Percentiles rank a stretch among this genome's conserved stretches.
Conservation (phyloP, 2,113 vertebrate genomes). For the Alouatta palliata region DNA sequence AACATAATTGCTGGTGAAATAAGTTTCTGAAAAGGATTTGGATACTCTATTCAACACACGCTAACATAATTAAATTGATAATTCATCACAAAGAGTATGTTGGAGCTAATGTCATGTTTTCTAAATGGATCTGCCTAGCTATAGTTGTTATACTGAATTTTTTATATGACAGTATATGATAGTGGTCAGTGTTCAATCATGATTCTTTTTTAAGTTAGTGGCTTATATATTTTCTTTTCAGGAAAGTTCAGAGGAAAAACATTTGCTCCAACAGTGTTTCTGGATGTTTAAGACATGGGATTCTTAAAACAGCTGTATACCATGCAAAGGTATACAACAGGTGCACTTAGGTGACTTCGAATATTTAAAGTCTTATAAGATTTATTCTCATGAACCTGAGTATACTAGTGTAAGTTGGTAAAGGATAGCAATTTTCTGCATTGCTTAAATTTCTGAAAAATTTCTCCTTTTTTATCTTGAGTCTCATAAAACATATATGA, state of each 20-base stretch:
- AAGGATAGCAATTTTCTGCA: not conserved
- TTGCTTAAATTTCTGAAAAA: not conserved
- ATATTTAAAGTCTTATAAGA: not conserved
- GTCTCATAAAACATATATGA: not conserved
- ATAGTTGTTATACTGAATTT: not conserved
- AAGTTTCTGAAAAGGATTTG: not conserved
- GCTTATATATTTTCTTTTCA: not conserved
- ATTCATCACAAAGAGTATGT: not conserved
- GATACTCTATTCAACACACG: not conserved
- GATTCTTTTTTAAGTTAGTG: not conserved
- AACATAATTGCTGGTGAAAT: not conserved
- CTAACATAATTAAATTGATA: not conserved
- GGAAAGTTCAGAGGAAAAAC: not conserved
- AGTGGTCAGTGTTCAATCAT: not conserved
- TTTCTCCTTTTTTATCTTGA: not conserved
- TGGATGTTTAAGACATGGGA: not conserved
- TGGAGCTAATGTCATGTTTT: not conserved
- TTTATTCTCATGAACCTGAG: not conserved
- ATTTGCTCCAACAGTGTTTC: not conserved
- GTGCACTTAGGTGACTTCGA: not conserved
- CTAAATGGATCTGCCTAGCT: not conserved
- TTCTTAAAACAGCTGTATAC: not conserved
- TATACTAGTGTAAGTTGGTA: not conserved
- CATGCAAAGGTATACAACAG: not conserved
- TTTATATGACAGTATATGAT: not conserved